These are phyloP conservation scores for Drosophila leonis DNA, from an alignment of 2,888 invertebrate species.

Conservation along the genomic window DNA sequence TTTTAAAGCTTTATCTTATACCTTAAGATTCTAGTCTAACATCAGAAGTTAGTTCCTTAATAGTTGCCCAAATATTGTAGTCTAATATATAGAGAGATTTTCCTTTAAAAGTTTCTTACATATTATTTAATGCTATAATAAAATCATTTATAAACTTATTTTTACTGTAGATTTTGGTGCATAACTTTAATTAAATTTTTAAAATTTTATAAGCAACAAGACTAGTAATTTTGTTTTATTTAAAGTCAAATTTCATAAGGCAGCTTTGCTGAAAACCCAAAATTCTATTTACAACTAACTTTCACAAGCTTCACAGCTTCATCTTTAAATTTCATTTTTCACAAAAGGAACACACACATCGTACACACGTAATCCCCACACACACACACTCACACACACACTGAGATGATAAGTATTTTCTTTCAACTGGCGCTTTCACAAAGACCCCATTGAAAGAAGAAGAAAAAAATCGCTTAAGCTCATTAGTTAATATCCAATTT, in stretches of 20 bases:
- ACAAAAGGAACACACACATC: conserved; percentile 54
- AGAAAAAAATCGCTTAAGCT: conserved; percentile 72
- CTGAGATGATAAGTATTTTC: conserved; percentile 30
- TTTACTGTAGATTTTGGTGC: too few species aligned
- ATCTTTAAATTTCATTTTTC: conserved; percentile 44
- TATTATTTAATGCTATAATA: too few species aligned
- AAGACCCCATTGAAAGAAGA: conserved; percentile 4
- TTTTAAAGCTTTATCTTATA: too few species aligned
- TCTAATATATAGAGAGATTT: too few species aligned
- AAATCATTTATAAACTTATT: too few species aligned
- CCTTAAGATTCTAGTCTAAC: too few species aligned
- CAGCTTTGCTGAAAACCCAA: conserved; percentile 1
- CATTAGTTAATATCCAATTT: conserved; percentile 80
- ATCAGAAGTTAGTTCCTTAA: too few species aligned
- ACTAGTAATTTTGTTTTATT: neutral
- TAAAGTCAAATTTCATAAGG: neutral
- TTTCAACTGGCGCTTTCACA: conserved; percentile 65
- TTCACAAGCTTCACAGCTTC: conserved; percentile 41
- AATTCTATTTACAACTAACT: conserved; percentile 50
- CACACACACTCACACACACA: neutral
- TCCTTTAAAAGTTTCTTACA: too few species aligned
- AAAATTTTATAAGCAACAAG: too few species aligned
- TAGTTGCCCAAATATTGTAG: too few species aligned
- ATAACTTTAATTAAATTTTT: too few species aligned
- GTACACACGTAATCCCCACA: conserved; percentile 13